phyloP scores from a whole-genome alignment of 1,140 invertebrate species.

The Epicauta chinensis region DNA sequence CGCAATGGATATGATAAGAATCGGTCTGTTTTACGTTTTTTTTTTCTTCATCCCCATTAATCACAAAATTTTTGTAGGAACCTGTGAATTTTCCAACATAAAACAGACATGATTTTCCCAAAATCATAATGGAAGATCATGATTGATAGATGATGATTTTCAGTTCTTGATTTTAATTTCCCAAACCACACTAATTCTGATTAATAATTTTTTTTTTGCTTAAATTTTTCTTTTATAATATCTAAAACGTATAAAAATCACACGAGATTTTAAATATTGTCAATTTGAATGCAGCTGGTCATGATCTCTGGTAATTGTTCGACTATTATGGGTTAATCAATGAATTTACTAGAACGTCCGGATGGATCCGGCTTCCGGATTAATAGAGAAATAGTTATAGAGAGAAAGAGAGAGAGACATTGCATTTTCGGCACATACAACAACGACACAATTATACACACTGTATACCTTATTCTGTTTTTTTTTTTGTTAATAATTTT shows the following conservation, averaged over 20 bases:
- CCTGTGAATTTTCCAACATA: constrained; percentile 3
- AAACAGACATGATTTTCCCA: constrained; percentile 9
- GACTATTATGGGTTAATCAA: background rate
- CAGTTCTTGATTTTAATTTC: constrained; percentile 6
- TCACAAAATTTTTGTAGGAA: constrained; percentile 1
- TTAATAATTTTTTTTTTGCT: constrained; percentile 16
- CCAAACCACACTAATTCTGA: constrained; percentile 6
- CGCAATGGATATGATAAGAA: constrained; percentile 19
- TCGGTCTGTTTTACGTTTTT: constrained; percentile 4
- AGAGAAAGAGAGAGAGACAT: background rate
- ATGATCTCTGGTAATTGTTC: background rate
- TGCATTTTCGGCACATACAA: constrained; percentile 16
- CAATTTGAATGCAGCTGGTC: constrained; percentile 9
- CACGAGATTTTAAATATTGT: constrained; percentile 12
- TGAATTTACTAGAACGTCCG: background rate
- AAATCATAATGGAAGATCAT: constrained; percentile 23
- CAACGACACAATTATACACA: constrained; percentile 33
- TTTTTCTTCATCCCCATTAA: background rate
- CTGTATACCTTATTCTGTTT: constrained; percentile 35
- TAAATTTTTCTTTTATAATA: background rate
- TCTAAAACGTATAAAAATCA: background rate
- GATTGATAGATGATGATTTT: constrained; percentile 24
- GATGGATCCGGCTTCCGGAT: background rate
- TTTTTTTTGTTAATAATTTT: constrained; percentile 32
- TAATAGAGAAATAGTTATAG: constrained; percentile 5